Percentiles rank a stretch among this genome's conserved stretches.
phyloP scores from a whole-genome alignment of 2,888 invertebrate species.

The Belgica antarctica region DNA sequence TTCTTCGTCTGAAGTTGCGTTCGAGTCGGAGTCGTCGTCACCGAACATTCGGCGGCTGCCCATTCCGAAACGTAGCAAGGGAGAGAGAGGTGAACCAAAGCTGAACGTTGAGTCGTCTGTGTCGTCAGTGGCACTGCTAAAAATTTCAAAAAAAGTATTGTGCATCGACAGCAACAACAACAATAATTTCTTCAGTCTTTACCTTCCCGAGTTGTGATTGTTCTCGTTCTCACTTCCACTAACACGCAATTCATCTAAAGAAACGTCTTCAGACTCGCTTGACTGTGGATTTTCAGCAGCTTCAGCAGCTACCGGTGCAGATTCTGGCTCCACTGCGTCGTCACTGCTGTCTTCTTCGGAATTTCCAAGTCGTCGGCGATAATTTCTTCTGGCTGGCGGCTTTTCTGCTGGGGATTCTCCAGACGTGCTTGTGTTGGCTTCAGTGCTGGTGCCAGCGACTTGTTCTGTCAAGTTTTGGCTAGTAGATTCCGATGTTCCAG shows the following conservation, averaged over 20 bases:
- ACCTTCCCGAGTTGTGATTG: not conserved
- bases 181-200: not conserved
- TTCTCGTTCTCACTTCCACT: constrained; percentile 1
- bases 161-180: no score
- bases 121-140: not conserved
- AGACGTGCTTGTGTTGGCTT: not conserved
- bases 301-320: not conserved
- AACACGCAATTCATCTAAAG: constrained; percentile 9
- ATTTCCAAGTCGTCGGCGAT: not conserved
- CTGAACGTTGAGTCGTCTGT: constrained; percentile 29
- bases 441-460: not conserved
- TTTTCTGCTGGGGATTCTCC: not conserved
- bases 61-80: constrained; percentile 19
- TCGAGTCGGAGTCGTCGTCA: constrained; percentile 18
- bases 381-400: not conserved
- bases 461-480: not conserved
- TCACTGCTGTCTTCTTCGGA: not conserved
- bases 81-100: constrained; percentile 25
- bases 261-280: constrained; percentile 9
- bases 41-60: constrained; percentile 17
- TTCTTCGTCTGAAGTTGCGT: constrained; percentile 22
- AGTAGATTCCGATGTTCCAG: not conserved
- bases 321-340: not conserved
- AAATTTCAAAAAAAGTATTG: no score
- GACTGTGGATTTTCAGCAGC: not conserved